Base-by-base conservation (phyloP, 1,140 invertebrate genomes). In the Zaprionus kolodkinae region DNA sequence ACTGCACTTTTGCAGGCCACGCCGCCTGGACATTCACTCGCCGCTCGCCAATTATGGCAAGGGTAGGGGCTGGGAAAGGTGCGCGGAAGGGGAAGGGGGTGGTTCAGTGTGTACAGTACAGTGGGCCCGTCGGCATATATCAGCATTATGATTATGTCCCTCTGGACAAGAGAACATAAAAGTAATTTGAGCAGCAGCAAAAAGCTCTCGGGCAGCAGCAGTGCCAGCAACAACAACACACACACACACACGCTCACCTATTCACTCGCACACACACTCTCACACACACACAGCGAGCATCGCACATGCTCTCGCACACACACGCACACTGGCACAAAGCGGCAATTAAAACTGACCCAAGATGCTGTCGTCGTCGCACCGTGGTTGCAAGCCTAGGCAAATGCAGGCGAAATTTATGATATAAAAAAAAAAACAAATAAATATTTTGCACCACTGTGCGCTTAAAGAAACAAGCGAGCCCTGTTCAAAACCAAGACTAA, bases 301-400 rank as follows among this genome's bases (percentile, higher is more conserved):
- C 6, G 38, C 13, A n/a, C 38, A n/a, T 40, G 38, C 38, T n/a
- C 13, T n/a, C 13, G 13, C 38, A 45, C 27, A 67, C 43, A 54
- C 13, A 6, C 38, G 13, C 38, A 45, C 27, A 67, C 43, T 40
- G 15, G 57, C 56, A 21, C 59, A 70, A 74, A 60, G 67, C 63
- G 66, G 71, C 84, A 88, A 88, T 89, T 89, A 88, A 89, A 88
- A 66, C 73, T 85, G 85, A 81, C 85, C 84, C 80, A 89, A 88
- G 85, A 76, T 65, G 21, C 21, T 74, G 78, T 78, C 63, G 78
- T 74, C 74, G 62, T 27, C n/a, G 79, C 57, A 76, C 69, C 30
- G 60, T 71, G 60, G 52, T 40, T 38, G n/a, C 12, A 30, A 43
- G 15, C n/a, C 0, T 15, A 3, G 15, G 2, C n/a, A 45, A 15